These are phyloP conservation scores for Notolepis coatsorum DNA, from an alignment of 2,797 vertebrate species.

Conservation along the genomic window DNA sequence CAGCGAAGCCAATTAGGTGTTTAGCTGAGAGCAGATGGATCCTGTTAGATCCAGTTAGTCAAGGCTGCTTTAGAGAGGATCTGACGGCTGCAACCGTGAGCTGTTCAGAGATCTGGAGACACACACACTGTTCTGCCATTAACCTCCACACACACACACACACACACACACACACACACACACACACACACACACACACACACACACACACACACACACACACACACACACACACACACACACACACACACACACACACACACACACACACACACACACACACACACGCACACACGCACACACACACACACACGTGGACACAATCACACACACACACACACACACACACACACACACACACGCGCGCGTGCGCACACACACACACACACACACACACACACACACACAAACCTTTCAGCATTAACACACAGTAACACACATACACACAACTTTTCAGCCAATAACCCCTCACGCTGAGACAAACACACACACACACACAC, in stretches of 20 bases:
- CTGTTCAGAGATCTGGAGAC: slow-evolving; percentile 44
- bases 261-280: no score
- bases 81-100: slow-evolving; percentile 56
- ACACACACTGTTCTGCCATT: slow-evolving; percentile 62
- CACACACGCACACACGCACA: no score
- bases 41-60: slow-evolving; percentile 69
- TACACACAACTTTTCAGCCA: no score
- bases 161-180: background rate
- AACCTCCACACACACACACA: slow-evolving; percentile 15
- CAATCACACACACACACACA: no score
- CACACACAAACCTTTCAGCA: no score
- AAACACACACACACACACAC: no score
- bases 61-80: slow-evolving; percentile 66
- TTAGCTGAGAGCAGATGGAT: slow-evolving; percentile 53
- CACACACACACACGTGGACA: no score
- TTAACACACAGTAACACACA: no score
- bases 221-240: background rate
- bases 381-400: no score
- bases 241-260: background rate
- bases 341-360: no score
- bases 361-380: no score
- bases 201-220: slow-evolving; percentile 3
- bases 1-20: slow-evolving; percentile 54
- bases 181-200: background rate
- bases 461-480: no score